Evolutionary conservation across 2,797 vertebrate species (phyloP), one percentile per base, ranked within the genome.

Genomic region (Trachurus trachurus): DNA sequence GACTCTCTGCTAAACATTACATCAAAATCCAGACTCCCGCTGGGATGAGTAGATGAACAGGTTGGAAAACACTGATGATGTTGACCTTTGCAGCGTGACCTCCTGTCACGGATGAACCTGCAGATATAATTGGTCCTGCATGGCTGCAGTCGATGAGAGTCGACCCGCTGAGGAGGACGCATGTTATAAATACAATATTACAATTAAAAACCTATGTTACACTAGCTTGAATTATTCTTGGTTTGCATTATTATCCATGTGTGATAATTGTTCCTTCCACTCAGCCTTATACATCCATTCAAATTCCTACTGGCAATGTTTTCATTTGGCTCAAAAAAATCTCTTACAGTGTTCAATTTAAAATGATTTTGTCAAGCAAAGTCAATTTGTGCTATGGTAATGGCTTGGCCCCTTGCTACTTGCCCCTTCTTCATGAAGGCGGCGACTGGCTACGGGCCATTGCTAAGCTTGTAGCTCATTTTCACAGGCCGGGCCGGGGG

Each of bases 401-500:
- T 88, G 71, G 69, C 68, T 76, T 72, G 71, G 83, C 80, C 84
- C 80, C 70, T 69, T 77, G 79, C 71, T 78, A 64, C 69, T 71
- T 61, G 54, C 62, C 82, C 59, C 74, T 88, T 89, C 80, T 74
- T 78, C 64, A 85, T 66, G 45, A 80, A 82, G 76, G 65, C 5
- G 21, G 49, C 0, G 26, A 37, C 72, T 81, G 77, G 86, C 84
- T 40, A 76, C 13, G 62, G 77, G 90, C 86, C 85, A 86, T 61
- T 67, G 73, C 67, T 71, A 50, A 83, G 80, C 88, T 78, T 84
- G 84, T 67, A 80, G 80, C 84, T 89, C 85, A 86, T 88, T 89
- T 87, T 77, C 80, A 74, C 66, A 74, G 80, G 76, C 83, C 66
- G 79, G 78, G 58, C 61, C 50, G 60, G 54, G 47, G 60, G 84